Evolutionary conservation across 2,888 invertebrate genomes (phyloP), one percentile per base, ranked within the genome.

Genomic region (Drosophila demipolita): DNA sequence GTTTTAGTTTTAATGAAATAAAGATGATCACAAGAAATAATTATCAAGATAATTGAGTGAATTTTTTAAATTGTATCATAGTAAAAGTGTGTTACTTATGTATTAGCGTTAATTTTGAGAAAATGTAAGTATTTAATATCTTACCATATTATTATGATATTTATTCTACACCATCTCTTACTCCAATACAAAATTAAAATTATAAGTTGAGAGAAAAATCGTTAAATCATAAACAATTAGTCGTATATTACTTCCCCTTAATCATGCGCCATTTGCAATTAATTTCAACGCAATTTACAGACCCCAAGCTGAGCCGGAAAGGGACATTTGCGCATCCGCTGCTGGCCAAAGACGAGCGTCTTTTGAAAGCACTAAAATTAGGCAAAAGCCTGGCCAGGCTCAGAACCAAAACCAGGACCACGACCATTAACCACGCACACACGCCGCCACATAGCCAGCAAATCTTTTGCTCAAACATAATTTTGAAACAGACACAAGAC

Each of bases 391-490:
- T 58, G 73, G 66, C 73, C 55, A 29, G 11, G 32, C 7, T 32
- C 50, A 52, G 32, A 20, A 29, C 15, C 42, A 57, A 29, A 9
- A 29, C 29, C 20, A 57, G 29, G 29, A 29, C 20, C 65, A 75
- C 59, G 29, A 60, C 66, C 68, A 82, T 66, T 71, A 86, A 59
- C 35, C 26, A 12, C 61, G 32, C 55, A 45, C 73, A 48, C 62
- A 49, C 40, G 36, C 54, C 6, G 33, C 49, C 75, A 60, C 38
- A 53, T 60, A 63, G 53, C 45, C 75, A 61, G 74, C 78, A 84
- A 87, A 88, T 90, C 87, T 90, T 89, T 87, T 75, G 86, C 81
- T 82, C 87, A 86, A 89, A 89, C 88, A 87, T 87, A 90, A 89
- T 86, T 87, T 90, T 83, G 82, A 86, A 83, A 76, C 90, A 87